Conservation (phyloP, 2,797 vertebrate species). For the Mormyrus hasselquistii region DNA sequence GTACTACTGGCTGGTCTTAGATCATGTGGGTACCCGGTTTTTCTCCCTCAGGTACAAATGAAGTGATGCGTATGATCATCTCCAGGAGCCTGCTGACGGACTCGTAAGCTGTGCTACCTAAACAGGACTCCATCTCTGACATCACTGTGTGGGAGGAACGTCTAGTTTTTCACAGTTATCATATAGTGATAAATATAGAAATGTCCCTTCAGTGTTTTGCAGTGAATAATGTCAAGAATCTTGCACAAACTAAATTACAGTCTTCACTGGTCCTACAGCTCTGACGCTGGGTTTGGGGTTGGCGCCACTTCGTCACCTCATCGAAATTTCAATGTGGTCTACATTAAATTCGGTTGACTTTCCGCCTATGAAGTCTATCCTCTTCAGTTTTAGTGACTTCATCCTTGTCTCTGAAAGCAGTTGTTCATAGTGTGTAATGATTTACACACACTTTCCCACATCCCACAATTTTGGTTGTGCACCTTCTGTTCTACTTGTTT, state of each 20-base stretch:
- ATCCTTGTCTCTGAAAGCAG: background rate
- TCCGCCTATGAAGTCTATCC: background rate
- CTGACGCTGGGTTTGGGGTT: background rate
- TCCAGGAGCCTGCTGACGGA: constrained; percentile 76
- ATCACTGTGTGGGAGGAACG: background rate
- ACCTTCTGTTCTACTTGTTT: background rate
- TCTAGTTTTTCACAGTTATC: background rate
- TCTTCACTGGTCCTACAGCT: background rate
- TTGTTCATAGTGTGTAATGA: background rate
- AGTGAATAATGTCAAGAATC: background rate
- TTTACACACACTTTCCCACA: background rate
- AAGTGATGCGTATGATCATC: constrained; percentile 94
- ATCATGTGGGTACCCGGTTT: background rate
- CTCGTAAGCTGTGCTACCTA: constrained; percentile 41
- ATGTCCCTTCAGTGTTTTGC: background rate
- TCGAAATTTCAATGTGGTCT: background rate
- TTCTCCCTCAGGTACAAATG: constrained; percentile 78
- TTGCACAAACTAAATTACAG: background rate
- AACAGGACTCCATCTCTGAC: constrained; percentile 4
- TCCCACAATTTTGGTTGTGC: background rate
- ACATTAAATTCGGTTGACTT: background rate
- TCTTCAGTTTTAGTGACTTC: background rate
- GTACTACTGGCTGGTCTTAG: background rate
- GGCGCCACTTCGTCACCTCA: background rate
- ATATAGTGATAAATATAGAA: background rate